Base-by-base conservation (phyloP, 2,888 invertebrate species). In the Drosophila stalkeri region DNA sequence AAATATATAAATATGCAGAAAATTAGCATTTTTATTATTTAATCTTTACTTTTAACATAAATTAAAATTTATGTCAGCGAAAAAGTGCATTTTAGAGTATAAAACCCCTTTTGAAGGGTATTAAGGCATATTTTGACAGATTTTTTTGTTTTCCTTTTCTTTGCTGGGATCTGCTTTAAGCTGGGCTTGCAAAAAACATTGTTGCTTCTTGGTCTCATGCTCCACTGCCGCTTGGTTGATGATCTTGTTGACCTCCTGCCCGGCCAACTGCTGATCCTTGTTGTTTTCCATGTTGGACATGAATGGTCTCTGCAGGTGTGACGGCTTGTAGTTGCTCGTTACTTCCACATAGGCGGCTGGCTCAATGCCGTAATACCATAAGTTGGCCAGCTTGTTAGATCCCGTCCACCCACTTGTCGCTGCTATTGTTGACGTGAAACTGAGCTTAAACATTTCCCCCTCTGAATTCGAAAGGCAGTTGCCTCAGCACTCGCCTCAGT, bases 331-430 rank as follows among this genome's bases (percentile, higher is more conserved):
- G 43, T 39, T 70, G 51, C 51, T 66, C 20, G 57, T 23, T 31
- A 85, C 49, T 66, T 87, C 86, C 64, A 74, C 73, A 47, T 20
- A 87, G 57, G 88, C 82, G 47, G 75, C 84, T 14, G 85, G 69
- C 39, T 87, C 82, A 7, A 73, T 51, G 16, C 62, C 27, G 54
- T n/a, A 44, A 8, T 72, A 23, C 62, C 77, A 57, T 37, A 27
- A 35, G 31, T 62, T 68, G 27, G 67, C 75, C 75, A 84, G 69
- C 60, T 64, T 73, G 49, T 41, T 14, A 16, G 33, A 33, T 33
- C 18, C 51, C 31, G n/a, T n/a, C 4, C 27, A 60, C 37, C 37
- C 62, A 59, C 43, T 20, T 7, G 39, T 46, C 46, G 60, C 47
- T 56, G 70, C 23, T 39, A 16, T 20, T 23, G 61, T 41, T 52